Conservation (phyloP, 2,888 invertebrate genomes). For the Monoplex corrugatus region DNA sequence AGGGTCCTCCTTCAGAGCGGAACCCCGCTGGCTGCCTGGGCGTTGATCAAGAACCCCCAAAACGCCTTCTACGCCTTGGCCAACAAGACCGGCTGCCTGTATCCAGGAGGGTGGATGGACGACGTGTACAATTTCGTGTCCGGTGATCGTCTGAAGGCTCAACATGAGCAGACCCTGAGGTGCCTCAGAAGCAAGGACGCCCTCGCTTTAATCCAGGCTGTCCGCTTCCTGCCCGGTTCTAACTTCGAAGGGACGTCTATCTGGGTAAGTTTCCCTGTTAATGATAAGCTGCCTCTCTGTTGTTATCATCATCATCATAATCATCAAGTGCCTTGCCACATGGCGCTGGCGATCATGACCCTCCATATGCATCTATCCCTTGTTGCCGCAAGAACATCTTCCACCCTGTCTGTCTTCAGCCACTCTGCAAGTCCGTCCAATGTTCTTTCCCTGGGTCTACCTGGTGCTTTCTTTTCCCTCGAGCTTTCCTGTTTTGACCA, state of each 20-base stretch:
- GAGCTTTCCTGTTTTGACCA: too few relatives aligned
- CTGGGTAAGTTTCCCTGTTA: slow-evolving; percentile 21
- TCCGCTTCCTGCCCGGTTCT: slow-evolving; percentile 14
- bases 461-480: too few relatives aligned
- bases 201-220: slow-evolving; percentile 5
- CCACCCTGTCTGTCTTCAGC: too few relatives aligned
- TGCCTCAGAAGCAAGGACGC: slow-evolving; percentile 23
- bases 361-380: too few relatives aligned
- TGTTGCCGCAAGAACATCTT: too few relatives aligned
- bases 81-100: slow-evolving; percentile 6
- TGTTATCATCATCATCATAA: too few relatives aligned
- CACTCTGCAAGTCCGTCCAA: too few relatives aligned
- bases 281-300: too few relatives aligned
- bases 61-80: not conserved
- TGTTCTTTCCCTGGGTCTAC: too few relatives aligned
- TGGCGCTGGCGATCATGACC: too few relatives aligned
- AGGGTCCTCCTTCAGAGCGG: slow-evolving; percentile 46
- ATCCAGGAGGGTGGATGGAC: not conserved
- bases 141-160: not conserved
- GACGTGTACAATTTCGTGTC: not conserved
- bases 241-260: slow-evolving; percentile 20
- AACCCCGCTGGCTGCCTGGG: not conserved
- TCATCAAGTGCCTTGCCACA: too few relatives aligned
- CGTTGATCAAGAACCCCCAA: not conserved
- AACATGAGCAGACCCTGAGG: slow-evolving; percentile 3